Percentiles rank a stretch among this genome's conserved stretches.
Evolutionary conservation across 2,888 invertebrate genomes (phyloP).

Genomic region (Clunio marinus): DNA sequence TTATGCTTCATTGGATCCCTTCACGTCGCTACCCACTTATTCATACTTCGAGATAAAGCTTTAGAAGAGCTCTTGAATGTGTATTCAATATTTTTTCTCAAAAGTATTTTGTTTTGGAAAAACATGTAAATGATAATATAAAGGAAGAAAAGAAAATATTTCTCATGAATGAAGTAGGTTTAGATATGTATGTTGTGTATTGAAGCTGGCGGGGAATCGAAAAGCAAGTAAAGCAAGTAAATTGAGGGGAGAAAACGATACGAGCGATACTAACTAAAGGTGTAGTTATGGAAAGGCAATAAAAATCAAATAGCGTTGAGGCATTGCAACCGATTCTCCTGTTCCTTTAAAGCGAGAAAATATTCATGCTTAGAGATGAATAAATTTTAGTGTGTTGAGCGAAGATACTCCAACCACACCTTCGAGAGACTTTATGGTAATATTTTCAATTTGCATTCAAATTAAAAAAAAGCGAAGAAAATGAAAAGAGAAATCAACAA

Average conservation of each 20-base stretch:
- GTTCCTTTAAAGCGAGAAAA: background rate
- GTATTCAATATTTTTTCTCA: no score
- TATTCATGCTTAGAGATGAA: constrained; percentile 8
- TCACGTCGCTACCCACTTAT: background rate
- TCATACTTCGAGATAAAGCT: background rate
- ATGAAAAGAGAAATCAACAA: no score
- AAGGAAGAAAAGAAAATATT: no score
- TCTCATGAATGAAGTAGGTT: no score
- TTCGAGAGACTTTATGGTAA: background rate
- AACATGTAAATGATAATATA: no score
- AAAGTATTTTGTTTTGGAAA: no score
- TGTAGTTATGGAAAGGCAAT: constrained; percentile 34
- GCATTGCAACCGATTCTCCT: background rate
- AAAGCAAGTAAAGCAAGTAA: no score
- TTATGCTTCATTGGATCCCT: background rate
- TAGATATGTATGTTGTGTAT: no score
- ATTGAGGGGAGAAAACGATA: background rate
- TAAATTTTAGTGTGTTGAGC: background rate
- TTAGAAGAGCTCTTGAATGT: no score
- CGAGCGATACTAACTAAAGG: constrained; percentile 19
- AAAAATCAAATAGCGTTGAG: constrained; percentile 32
- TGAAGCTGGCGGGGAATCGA: no score
- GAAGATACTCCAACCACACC: constrained; percentile 5
- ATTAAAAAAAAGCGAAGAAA: constrained; percentile 24
- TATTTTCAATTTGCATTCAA: constrained; percentile 33